Base-by-base conservation (phyloP, 2,888 invertebrate species). In the Antheraea yamamai region DNA sequence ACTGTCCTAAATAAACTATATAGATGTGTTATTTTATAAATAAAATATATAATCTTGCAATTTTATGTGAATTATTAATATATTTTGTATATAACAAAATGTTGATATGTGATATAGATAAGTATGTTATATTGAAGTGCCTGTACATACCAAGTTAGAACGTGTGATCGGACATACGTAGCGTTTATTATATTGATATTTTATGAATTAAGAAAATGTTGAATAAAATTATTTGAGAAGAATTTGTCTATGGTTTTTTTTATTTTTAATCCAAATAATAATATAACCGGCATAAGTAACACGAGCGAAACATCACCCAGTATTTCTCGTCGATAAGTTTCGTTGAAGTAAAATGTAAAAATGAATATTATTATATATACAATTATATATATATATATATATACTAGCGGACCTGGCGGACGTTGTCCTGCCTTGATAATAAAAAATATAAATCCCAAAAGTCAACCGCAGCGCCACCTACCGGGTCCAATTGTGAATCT, bases 81-180 rank as follows among this genome's bases (percentile, higher is more conserved):
- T 87, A 86, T 88, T 82, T 83, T 87, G 88, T 89, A 89, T 77
- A 88, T 82, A 87, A 79, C 78, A 81, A 88, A 82, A 85, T 87
- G 85, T 89, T 86, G 84, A 89, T 89, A 89, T 94, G 94, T 94
- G 94, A 94, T 94, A 94, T 94, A 93, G 93, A 87, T 90, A 92
- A 88, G 88, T 89, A 82, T 86, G 83, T 88, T 86, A 84, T 87
- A 83, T 77, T 79, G 77, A 89, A 87, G 88, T 90, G 91, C 89
- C 91, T 93, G 92, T 93, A 93, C 81, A 90, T 90, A 92, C 76
- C 39, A 70, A 39, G 70, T 70, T 70, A 70, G n/a, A 70, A 70
- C 70, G 70, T 70, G 70, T 70, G 70, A 70, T 39, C 20, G 20
- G 70, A 68, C 39, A 70, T 70, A 70, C 70, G 70, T 70, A 39